Evolutionary conservation across 2,797 vertebrate species (phyloP), one percentile per base, ranked within the genome.

Genomic region (Chaetodon trifasciatus): DNA sequence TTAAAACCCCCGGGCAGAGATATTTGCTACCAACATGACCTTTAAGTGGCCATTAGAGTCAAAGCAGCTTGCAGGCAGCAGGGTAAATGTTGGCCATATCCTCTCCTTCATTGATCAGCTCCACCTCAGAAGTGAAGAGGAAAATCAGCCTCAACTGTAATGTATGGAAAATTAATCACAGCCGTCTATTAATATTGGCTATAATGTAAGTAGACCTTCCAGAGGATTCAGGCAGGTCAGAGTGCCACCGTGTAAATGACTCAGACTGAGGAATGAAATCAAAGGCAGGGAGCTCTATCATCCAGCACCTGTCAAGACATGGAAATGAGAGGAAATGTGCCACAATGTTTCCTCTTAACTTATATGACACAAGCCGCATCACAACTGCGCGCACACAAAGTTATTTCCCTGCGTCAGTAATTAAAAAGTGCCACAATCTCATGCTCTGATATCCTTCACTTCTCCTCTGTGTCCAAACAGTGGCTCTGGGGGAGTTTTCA

Each of bases 41-140:
- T 78, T 87, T 81, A 70, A 76, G 35, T 81, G 69, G 9, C 78
- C 74, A 55, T 76, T 74, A 47, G 32, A 73, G 64, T 19, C 52
- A 58, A 71, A 64, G 42, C 49, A 53, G 80, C 60, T 67, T 67
- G 65, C n/a, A 21, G 40, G 52, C 42, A 60, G 44, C 13, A 47
- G 37, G 12, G 23, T 60, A 49, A 78, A 49, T 9, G 35, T 42
- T 60, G 64, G 28, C 53, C 39, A 11, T 7, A 40, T 70, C 66
- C 44, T 78, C 47, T 49, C 42, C 55, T 37, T 28, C 67, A 79
- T 68, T 52, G 60, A 81, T 72, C 76, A 58, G 47, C 62, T 61
- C 71, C 69, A 46, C 70, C 71, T 71, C 32, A 39, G 24, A 6
- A 46, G 44, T 8, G 47, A 13, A 69, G n/a, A 63, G 73, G 16